Conservation (phyloP, 2,888 invertebrate species). For the Nomada lathburiana region DNA sequence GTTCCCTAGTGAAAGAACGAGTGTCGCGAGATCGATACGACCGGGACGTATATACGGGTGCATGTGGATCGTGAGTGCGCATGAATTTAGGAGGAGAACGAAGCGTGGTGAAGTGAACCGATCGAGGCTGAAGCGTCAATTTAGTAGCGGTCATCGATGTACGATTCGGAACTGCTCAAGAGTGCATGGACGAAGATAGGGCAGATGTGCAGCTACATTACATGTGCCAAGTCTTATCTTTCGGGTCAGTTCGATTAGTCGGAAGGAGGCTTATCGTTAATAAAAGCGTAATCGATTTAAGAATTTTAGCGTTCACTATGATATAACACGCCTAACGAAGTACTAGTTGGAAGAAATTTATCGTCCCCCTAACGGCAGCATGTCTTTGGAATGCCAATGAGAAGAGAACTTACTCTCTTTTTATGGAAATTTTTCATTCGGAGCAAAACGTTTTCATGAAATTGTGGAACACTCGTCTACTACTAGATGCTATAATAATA, state of each 20-base stretch:
- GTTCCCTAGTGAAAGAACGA: background rate
- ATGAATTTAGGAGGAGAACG: too few species aligned
- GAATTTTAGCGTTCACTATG: background rate
- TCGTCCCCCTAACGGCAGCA: too few species aligned
- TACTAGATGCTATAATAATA: too few species aligned
- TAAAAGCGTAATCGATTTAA: background rate
- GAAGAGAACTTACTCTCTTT: too few species aligned
- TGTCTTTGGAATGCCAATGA: too few species aligned
- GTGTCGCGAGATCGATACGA: background rate
- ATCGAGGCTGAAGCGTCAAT: constrained; percentile 25
- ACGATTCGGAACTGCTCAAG: constrained; percentile 78
- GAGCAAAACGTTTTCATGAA: too few species aligned
- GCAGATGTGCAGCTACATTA: constrained; percentile 81
- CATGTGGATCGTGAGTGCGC: too few species aligned
- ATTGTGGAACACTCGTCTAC: too few species aligned
- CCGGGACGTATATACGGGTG: background rate
- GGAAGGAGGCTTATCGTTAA: constrained; percentile 9
- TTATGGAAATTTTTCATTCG: too few species aligned
- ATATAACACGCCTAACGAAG: too few species aligned
- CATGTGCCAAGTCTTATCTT: constrained; percentile 80
- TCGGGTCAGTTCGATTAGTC: constrained; percentile 77
- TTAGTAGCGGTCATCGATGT: constrained; percentile 70
- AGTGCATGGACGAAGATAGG: constrained; percentile 81
- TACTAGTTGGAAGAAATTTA: too few species aligned
- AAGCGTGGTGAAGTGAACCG: constrained; percentile 20